Evolutionary conservation across 2,888 invertebrate species (phyloP).

Genomic region (Dasypogon diadema): DNA sequence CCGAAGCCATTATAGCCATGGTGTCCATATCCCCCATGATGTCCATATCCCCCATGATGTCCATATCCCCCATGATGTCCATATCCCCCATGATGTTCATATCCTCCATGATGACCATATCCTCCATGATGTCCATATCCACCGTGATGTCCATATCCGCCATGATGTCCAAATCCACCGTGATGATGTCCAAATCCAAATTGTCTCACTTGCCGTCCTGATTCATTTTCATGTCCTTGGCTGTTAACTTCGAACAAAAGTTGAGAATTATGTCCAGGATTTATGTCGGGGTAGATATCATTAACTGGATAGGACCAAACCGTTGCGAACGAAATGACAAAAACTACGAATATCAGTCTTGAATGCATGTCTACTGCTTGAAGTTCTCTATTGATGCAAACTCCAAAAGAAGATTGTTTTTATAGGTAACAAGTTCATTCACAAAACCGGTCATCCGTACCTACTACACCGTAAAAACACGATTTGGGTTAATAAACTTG

Average conservation of each 20-base stretch:
- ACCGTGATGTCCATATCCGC: slow-evolving; percentile 6
- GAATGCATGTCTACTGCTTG: neutral
- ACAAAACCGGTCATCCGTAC: neutral
- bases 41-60: slow-evolving; percentile 12
- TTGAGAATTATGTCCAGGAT: neutral
- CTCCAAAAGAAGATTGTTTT: neutral
- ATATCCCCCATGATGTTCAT: neutral
- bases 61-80: slow-evolving; percentile 17
- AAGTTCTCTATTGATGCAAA: neutral
- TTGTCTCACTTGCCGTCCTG: neutral
- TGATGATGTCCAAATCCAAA: neutral
- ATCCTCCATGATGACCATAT: slow-evolving; percentile 1
- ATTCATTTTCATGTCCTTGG: slow-evolving; percentile 13
- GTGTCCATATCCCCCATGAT: slow-evolving; percentile 2
- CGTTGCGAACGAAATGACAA: neutral
- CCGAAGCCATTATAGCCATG: neutral
- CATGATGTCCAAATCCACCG: slow-evolving; percentile 15
- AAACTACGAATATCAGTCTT: neutral
- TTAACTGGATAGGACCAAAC: neutral
- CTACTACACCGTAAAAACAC: neutral
- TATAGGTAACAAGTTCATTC: neutral
- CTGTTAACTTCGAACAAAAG: slow-evolving; percentile 2
- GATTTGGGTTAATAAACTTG: neutral
- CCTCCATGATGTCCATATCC: slow-evolving; percentile 8
- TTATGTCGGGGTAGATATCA: neutral